phyloP scores from a whole-genome alignment of 2,797 vertebrate species.

The Melanotaenia maccullochi region DNA sequence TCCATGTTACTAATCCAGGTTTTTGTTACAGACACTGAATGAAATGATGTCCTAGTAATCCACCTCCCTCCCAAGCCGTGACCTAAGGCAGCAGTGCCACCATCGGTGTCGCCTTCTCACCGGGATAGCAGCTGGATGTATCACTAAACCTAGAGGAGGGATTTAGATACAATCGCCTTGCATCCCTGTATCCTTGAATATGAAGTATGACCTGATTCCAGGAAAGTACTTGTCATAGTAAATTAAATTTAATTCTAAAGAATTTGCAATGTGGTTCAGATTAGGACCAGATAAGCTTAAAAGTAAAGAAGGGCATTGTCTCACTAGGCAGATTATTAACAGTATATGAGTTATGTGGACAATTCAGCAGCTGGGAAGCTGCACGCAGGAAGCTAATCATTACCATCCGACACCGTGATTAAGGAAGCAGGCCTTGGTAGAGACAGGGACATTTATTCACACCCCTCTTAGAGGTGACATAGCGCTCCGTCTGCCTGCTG shows the following conservation, averaged over 20 bases:
- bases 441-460: constrained; percentile 77
- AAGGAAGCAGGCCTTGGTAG: constrained; percentile 76
- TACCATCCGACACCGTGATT: constrained; percentile 76
- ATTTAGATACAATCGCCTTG: constrained; percentile 77
- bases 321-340: constrained; percentile 74
- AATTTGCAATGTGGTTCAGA: constrained; percentile 63
- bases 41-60: constrained; percentile 68
- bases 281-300: constrained; percentile 64
- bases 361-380: constrained; percentile 40
- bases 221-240: constrained; percentile 66
- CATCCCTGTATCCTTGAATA: constrained; percentile 63
- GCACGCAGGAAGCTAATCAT: constrained; percentile 76
- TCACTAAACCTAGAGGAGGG: constrained; percentile 62
- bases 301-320: constrained; percentile 71
- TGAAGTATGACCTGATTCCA: constrained; percentile 53
- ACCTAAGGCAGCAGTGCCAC: constrained; percentile 45
- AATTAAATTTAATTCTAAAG: constrained; percentile 69
- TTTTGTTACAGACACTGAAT: constrained; percentile 66
- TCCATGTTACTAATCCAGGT: constrained; percentile 64
- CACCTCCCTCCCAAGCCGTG: constrained; percentile 45
- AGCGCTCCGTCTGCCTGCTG: constrained; percentile 66
- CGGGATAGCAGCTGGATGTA: constrained; percentile 35
- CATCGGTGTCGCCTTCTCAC: constrained; percentile 25
- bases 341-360: constrained; percentile 52
- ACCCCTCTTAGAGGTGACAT: constrained; percentile 78